Conservation (phyloP, 2,113 vertebrate species). For the Donacobius atricapilla region DNA sequence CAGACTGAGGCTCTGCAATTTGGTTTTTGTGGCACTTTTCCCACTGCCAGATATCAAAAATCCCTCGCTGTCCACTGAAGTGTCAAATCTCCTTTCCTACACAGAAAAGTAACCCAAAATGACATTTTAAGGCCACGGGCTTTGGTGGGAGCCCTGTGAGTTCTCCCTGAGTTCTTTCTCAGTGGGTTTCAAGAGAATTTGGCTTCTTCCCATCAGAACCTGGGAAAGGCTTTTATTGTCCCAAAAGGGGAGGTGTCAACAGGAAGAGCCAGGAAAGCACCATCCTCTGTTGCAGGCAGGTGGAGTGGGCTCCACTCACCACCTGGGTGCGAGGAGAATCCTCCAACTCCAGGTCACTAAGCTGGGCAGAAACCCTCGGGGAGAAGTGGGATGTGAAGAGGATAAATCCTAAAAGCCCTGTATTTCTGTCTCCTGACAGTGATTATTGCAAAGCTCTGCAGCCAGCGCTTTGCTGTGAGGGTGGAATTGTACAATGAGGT, state of each 20-base stretch:
- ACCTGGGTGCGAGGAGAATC: neutral
- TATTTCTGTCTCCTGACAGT: neutral
- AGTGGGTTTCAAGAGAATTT: neutral
- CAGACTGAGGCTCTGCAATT: neutral
- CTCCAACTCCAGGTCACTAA: neutral
- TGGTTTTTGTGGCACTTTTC: neutral
- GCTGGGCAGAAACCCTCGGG: neutral
- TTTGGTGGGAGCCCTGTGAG: neutral
- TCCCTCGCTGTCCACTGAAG: neutral
- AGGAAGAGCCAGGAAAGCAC: too few species aligned
- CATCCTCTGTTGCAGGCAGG: neutral
- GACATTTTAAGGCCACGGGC: neutral
- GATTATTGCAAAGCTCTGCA: neutral
- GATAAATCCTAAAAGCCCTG: neutral
- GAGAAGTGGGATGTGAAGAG: neutral
- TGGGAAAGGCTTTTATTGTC: neutral
- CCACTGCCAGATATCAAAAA: neutral
- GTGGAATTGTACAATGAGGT: neutral
- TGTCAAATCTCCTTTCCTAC: neutral
- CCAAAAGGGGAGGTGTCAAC: neutral
- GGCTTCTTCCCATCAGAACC: neutral
- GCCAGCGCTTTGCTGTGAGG: neutral
- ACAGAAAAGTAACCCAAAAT: neutral
- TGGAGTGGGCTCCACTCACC: neutral
- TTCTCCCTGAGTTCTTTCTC: neutral